Conservation (phyloP, 2,113 vertebrate genomes). For the Calypte anna region DNA sequence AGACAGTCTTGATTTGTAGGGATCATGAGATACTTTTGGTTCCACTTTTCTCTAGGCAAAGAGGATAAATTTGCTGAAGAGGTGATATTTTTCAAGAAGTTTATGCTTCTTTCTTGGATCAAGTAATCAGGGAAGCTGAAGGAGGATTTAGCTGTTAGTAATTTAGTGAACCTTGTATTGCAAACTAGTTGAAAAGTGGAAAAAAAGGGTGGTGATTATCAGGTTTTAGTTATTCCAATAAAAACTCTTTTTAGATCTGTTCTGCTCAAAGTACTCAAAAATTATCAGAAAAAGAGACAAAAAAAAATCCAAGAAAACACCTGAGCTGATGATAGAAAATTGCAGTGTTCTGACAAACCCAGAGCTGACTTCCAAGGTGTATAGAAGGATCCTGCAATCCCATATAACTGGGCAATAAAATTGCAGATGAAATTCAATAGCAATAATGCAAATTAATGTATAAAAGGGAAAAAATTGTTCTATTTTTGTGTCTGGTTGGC, state of each 20-base stretch:
- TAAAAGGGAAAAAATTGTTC: not conserved
- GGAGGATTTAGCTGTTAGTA: not conserved
- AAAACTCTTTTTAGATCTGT: not conserved
- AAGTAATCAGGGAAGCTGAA: not conserved
- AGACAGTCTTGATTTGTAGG: not conserved
- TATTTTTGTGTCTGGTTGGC: not conserved
- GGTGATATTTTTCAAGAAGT: not conserved
- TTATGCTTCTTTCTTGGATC: not conserved
- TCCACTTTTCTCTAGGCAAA: not conserved
- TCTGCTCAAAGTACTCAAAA: not conserved
- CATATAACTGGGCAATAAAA: not conserved
- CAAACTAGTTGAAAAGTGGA: not conserved
- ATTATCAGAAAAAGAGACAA: not conserved
- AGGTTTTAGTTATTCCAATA: not conserved
- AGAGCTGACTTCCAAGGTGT: not conserved
- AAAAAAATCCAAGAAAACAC: rapidly evolving
- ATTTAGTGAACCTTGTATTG: not conserved
- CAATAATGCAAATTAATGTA: not conserved
- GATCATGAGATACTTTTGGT: not conserved
- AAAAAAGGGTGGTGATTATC: not conserved
- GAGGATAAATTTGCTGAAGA: not conserved
- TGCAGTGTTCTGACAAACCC: not conserved
- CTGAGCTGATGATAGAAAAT: not conserved
- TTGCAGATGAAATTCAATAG: not conserved
- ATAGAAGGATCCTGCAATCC: not conserved